These are phyloP conservation scores for Apamea anceps DNA, from an alignment of 2,888 invertebrate genomes.

Conservation along the genomic window DNA sequence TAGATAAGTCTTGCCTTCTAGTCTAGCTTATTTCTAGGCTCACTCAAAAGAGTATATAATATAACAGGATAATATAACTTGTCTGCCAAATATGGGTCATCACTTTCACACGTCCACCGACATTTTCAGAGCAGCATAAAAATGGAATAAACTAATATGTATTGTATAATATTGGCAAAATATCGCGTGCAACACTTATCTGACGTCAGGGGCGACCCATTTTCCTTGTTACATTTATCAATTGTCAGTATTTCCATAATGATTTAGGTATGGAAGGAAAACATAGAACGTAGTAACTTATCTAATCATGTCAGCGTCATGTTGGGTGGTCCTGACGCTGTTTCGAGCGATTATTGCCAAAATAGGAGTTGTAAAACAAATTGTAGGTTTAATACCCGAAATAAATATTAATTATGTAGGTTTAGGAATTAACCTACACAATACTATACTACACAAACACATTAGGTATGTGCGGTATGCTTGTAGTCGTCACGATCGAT, in stretches of 20 bases:
- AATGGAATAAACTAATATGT: constrained; percentile 44
- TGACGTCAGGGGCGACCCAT: constrained; percentile 63
- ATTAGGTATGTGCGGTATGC: neutral
- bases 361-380: constrained; percentile 14
- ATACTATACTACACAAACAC: neutral
- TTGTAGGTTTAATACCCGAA: neutral
- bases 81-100: constrained; percentile 38
- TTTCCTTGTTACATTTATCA: constrained; percentile 68
- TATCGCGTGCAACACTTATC: constrained; percentile 55
- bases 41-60: neutral
- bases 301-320: constrained; percentile 57
- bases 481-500: neutral
- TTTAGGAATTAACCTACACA: neutral
- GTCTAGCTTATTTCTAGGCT: neutral
- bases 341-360: constrained; percentile 13
- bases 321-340: constrained; percentile 50
- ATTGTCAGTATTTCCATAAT: constrained; percentile 65
- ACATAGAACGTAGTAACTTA: constrained; percentile 56
- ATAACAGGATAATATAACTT: neutral
- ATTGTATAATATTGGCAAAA: constrained; percentile 58
- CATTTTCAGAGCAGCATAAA: constrained; percentile 38
- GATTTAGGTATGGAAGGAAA: constrained; percentile 60
- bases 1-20: neutral
- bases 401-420: neutral
- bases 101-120: constrained; percentile 29